Evolutionary conservation across 2,797 vertebrate genomes (phyloP), one percentile per base, ranked within the genome.

Genomic region (Poliocrania exsul): DNA sequence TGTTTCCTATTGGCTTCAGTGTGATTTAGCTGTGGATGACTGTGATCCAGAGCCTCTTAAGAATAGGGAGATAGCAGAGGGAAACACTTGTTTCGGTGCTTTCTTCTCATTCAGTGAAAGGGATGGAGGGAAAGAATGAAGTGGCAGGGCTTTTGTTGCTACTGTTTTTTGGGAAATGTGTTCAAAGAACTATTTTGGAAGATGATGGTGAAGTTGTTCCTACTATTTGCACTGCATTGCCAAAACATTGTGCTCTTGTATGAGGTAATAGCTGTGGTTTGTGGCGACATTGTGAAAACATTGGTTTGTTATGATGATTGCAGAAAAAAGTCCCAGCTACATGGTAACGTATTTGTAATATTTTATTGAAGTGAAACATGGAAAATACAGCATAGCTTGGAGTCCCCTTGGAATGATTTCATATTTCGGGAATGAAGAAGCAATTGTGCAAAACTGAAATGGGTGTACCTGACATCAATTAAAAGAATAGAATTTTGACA

Each of bases 271-370:
- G 33, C 66, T 96, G 72, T 4, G 78, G 74, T 95, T 93, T 94
- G 56, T 96, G 81, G 70, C 5, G 56, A 47, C 40, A 81, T 90
- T 93, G 42, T 71, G 53, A 96, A 96, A 97, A 91, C 49, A 91
- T 20, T 60, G 75, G 64, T 84, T 91, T 92, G 71, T 72, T 91
- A 61, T 46, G 74, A 90, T 95, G 85, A 93, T 73, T 88, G 69
- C 49, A 89, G 86, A 94, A 95, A 91, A 91, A 96, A 96, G 81
- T 95, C 82, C 92, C 80, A 94, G 50, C 92, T 92, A 73, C 53
- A 71, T 95, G 53, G 56, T 95, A 94, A 91, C 2, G 19, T 90
- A 77, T 95, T 95, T 96, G 71, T 93, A 86, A 95, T 95, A 93
- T 88, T 95, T 96, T 93, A 83, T 78, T 96, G 81, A 74, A 92